Evolutionary conservation across 2,888 invertebrate genomes (phyloP), one percentile per base, ranked within the genome.

Genomic region (Proisotoma minuta): DNA sequence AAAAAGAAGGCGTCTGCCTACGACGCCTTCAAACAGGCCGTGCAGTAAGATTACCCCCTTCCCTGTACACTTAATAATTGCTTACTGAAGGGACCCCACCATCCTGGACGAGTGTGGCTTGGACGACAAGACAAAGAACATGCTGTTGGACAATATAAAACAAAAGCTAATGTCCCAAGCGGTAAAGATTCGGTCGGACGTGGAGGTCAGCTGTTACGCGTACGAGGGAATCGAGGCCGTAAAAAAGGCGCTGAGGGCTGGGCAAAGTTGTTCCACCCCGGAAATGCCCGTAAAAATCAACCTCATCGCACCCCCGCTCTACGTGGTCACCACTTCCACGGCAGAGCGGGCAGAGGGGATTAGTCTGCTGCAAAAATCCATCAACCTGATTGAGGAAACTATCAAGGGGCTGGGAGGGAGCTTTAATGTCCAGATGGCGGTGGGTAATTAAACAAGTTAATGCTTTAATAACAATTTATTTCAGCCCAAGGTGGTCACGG

Each of bases 181-280:
- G n/a, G 91, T 94, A 0, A 95, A 95, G 82, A 93, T 95, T 68
- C 83, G 95, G 71, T 89, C 94, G 15, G 92, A 92, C 78, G 88
- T 96, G 74, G 91, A 94, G 78, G 93, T 94, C 71, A 89, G 92
- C 0, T 95, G 95, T 78, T 96, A 93, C 75, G 91, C 92, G 1
- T 99, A 98, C 76, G 98, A 99, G 78, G 99, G 99, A 27, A 97
- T 99, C 71, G 98, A 99, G 80, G 99, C 99, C 2, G 97, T 99
- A 0, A 95, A 99, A 78, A 83, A 88, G 48, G 94, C 99, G 0
- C 80, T 99, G 43, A 88, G 86, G 78, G 84, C 91, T 68, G 99
- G 99, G 1, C 84, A 99, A 39, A 86, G 89, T 43, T 82, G 93
- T 57, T 95, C 97, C 2, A 94, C 93, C 0, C 88, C 89, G 73